Base-by-base conservation (phyloP, 2,113 vertebrate species). In the Bos taurus region DNA sequence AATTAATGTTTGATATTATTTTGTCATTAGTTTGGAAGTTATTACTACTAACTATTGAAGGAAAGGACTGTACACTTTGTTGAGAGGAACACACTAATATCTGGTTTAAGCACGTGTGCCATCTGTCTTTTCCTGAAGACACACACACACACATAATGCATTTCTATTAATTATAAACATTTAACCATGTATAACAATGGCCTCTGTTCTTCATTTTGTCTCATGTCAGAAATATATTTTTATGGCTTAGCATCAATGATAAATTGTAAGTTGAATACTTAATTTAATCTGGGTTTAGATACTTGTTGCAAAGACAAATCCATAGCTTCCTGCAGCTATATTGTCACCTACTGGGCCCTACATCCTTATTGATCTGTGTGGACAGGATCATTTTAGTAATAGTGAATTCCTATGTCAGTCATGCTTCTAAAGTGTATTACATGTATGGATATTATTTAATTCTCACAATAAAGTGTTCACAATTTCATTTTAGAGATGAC, bases 241-340 rank as follows among this genome's bases (percentile, higher is more conserved):
- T 59, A 97, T 40, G 83, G 60, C 23, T 91, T 91, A 93, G 67
- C 77, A 86, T 81, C 8, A 88, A 80, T 95, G 96, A 77, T 19
- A 77, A 97, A 81, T 13, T 94, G 23, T 56, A 81, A 50, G 67
- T 30, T 64, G 46, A 64, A 74, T 95, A 86, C 64, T 96, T 93
- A 92, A 96, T 96, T 33, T 90, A 84, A 67, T 83, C 84, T 88
- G 21, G 95, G 40, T 80, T 90, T 82, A 95, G 80, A 67, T 15
- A 95, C 21, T 94, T 91, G 85, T 93, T 91, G 81, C 81, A 97
- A 95, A 95, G 28, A 33, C 57, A 97, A 96, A 97, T 89, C 33
- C 13, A 57, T 74, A 77, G 48, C 78, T 81, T 50, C 21, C 5
- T 87, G 86, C 57, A 97, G 74, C 78, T 94, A 81, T 21, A 97